Evolutionary conservation across 2,888 invertebrate species (phyloP).

Genomic region (Eupithecia dodoneata): DNA sequence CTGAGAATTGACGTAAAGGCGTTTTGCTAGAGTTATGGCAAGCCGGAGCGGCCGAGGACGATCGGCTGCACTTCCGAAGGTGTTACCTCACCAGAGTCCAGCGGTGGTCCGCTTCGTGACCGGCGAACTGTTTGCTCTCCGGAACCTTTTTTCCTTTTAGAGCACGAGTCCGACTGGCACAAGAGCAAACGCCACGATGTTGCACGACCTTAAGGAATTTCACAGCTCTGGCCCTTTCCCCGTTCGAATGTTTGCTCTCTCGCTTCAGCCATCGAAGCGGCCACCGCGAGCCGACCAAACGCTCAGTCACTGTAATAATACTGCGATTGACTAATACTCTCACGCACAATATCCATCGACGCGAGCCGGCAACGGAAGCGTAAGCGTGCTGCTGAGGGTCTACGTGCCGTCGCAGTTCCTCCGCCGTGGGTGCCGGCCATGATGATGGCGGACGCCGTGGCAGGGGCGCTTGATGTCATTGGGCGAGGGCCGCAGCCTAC

Average conservation of each 20-base stretch:
- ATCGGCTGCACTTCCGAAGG: constrained; percentile 36
- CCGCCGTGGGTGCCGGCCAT: constrained; percentile 76
- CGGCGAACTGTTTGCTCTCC: constrained; percentile 77
- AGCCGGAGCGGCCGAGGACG: constrained; percentile 67
- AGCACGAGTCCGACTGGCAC: constrained; percentile 77
- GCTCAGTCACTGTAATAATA: constrained; percentile 84
- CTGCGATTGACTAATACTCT: constrained; percentile 85
- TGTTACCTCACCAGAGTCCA: constrained; percentile 56
- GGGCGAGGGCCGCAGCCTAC: constrained; percentile 69
- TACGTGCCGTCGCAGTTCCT: constrained; percentile 81
- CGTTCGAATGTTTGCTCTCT: constrained; percentile 80
- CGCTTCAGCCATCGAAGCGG: constrained; percentile 67
- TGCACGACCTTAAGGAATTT: constrained; percentile 82
- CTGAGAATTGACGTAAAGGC: constrained; percentile 84
- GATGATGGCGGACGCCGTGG: constrained; percentile 76
- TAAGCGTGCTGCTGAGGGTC: constrained; percentile 72
- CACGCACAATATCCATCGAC: constrained; percentile 81
- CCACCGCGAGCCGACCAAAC: constrained; percentile 80
- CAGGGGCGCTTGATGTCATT: constrained; percentile 74
- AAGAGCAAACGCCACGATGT: constrained; percentile 81
- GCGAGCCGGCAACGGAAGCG: constrained; percentile 79
- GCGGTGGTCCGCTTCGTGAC: constrained; percentile 83
- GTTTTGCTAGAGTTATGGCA: constrained; percentile 78
- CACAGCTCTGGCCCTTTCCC: constrained; percentile 78
- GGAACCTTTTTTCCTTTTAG: constrained; percentile 81